phyloP scores from a whole-genome alignment of 2,113 vertebrate species.

The Procavia capensis region DNA sequence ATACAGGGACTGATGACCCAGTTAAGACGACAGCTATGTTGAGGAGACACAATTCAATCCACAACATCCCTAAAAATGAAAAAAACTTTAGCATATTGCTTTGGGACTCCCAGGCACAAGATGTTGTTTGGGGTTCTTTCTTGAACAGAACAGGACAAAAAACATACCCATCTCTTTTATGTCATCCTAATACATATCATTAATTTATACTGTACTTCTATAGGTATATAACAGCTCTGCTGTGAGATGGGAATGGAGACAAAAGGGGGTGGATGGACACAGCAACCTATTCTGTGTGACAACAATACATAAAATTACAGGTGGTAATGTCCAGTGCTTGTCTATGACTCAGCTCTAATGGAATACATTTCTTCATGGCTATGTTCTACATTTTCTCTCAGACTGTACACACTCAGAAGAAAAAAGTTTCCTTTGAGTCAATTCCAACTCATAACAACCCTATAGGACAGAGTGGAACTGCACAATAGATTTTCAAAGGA shows the following conservation, averaged over 20 bases:
- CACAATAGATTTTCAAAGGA: no score
- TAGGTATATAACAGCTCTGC: not conserved
- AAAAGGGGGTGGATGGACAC: rapidly evolving
- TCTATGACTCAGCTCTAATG: not conserved
- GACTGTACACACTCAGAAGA: not conserved
- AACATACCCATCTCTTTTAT: not conserved
- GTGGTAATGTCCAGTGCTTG: not conserved
- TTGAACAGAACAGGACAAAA: not conserved
- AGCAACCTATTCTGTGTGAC: not conserved
- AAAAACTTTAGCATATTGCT: not conserved
- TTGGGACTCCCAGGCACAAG: conserved; percentile 1
- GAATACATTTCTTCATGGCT: not conserved
- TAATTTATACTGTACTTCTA: not conserved
- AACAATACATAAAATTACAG: not conserved
- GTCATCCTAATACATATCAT: not conserved
- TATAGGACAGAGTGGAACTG: no score
- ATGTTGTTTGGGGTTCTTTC: not conserved
- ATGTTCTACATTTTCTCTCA: not conserved
- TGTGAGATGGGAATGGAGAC: not conserved
- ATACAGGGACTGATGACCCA: no score
- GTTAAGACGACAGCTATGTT: no score
- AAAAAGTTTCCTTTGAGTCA: no score
- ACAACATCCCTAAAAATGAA: no score
- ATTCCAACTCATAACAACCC: no score
- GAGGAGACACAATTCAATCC: no score